Base-by-base conservation (phyloP, 1,140 invertebrate genomes). In the Drosophila jambulina region DNA sequence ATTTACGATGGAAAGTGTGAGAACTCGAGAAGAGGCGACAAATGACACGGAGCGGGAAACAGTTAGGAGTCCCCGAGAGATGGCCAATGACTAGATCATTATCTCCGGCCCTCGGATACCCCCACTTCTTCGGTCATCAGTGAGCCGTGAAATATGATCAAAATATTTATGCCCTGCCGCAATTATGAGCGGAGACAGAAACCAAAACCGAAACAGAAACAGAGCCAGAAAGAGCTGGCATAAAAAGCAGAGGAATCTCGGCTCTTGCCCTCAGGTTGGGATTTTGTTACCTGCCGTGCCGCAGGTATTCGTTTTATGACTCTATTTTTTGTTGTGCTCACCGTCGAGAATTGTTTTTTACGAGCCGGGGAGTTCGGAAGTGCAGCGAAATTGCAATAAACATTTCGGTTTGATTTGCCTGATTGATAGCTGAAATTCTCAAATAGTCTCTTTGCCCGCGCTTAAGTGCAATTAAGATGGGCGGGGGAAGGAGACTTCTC, bases 1-100 rank as follows among this genome's bases (percentile, higher is more conserved):
- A 88, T 88, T 88, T 90, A 88, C 84, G 85, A 90, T 85, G 65
- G 85, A 88, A 91, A 88, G 85, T 91, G 85, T 91, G 85, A 91
- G 85, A 88, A 91, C 80, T 51, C 70, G 84, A 87, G 80, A 80
- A 71, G 63, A 70, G 57, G 45, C 57, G 75, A 68, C 70, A 70
- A 83, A 84, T 79, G 80, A 83, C 69, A 84, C 65, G 75, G 23
- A 54, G 43, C 48, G n/a, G 64, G 57, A 54, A 62, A 69, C 63
- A 77, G 60, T 58, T 48, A 63, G 57, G 27, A 63, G 54, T 56
- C 64, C 25, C 42, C 34, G 25, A 45, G 21, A 56, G 59, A 58
- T 65, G 78, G 71, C 40, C 54, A 65, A 80, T 81, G 78, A 83
- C 70, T 75, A 76, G 74, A 80, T 84, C 64, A 75, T 61, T 81